Evolutionary conservation across 2,113 vertebrate genomes (phyloP), one percentile per base, ranked within the genome.

Genomic region (Phylloscopus trochilus): DNA sequence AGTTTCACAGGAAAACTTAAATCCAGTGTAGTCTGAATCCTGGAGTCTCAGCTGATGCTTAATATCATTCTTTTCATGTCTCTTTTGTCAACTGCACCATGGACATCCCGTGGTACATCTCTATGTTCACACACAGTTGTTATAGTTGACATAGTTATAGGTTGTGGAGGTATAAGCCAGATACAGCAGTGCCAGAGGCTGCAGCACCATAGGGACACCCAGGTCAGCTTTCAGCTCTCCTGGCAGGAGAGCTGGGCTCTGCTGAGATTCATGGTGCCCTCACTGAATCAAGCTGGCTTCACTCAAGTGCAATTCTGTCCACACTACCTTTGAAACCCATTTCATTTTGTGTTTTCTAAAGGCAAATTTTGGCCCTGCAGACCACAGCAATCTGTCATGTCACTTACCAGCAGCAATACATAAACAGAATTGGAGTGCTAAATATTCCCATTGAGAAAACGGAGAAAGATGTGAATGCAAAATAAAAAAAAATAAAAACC

Each of bases 371-470:
- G 75, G 84, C 59, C 84, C 78, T 66, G 43, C 30, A 91, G 75
- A 95, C 75, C 89, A 88, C 78, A 90, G 44, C 39, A 88, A 77
- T 90, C 58, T 70, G 72, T 90, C 67, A 70, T 70, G 85, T 86
- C 93, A 73, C 72, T 94, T 95, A 80, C 63, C 73, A 94, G 63
- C 85, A 92, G 75, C 72, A 92, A 68, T 28, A 82, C 70, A 80
- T 79, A 91, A 92, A 89, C 55, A 74, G 46, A 93, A 87, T 10
- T 68, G 81, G 82, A 92, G 82, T 88, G 87, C 55, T 95, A 95
- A 95, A 93, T 87, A 83, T 86, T 90, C 59, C 82, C 85, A 92
- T 59, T 93, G 81, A 95, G 82, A 94, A 93, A 93, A 93, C 0
- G 1, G 63, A 73, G 66, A 90, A 93, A 93, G 33, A 95, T 66